Base-by-base conservation (phyloP, 2,113 vertebrate species). In the Muntiacus reevesi region DNA sequence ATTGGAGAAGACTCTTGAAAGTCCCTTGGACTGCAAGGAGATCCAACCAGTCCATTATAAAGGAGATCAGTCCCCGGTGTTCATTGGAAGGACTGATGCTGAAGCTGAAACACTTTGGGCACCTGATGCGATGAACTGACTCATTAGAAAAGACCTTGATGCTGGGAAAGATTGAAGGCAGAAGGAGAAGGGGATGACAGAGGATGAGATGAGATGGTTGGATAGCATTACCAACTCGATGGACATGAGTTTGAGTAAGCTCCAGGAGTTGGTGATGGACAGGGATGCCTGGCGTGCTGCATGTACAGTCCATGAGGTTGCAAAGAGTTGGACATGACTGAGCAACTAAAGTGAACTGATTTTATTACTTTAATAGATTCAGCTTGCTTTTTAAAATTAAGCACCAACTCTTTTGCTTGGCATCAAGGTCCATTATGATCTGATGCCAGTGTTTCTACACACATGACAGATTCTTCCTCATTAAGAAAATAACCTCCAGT, bases 311-410 rank as follows among this genome's bases (percentile, higher is more conserved):
- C 17, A 21, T 36, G 17, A 17, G n/a, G 17, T 36, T 10, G n/a
- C 64, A 71, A 19, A 36, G n/a, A 36, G 64, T 67, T 2, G 1
- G 33, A 36, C 19, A 36, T 0, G 4, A 71, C 9, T 23, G 64
- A 71, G 9, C 64, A 71, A 71, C 19, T 23, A n/a, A 71, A 71
- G 17, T 71, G 64, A 36, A 71, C n/a, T 36, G 19, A 16, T 71
- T 85, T 95, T 57, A 88, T 84, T 82, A 50, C 13, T 55, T 85
- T 36, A 78, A 43, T 52, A 89, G 71, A 15, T 86, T 81, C 52
- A 47, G 59, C 19, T 59, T 95, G n/a, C 79, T 93, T 96, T 71
- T 47, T 92, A 79, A 95, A 94, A 84, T 59, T 47, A 93, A 52
- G 47, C 76, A 82, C 21, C 52, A 36, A 19, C 54, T 36, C 36